phyloP scores from a whole-genome alignment of 2,113 vertebrate genomes.

The Abramis brama region DNA sequence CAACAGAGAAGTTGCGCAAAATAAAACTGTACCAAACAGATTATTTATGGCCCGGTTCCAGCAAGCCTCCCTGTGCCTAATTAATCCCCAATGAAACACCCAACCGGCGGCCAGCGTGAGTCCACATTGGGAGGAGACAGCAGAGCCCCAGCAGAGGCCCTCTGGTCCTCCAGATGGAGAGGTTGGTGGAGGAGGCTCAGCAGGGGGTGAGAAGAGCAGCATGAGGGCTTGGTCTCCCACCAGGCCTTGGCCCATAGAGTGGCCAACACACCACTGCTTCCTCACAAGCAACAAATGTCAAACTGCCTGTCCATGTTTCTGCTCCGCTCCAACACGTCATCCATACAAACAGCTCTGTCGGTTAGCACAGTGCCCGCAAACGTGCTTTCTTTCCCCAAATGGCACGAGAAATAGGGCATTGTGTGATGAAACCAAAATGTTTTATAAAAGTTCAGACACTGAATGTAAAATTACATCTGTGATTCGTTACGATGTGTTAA shows the following conservation, averaged over 20 bases:
- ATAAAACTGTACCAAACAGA: constrained; percentile 25
- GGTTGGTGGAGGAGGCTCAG: constrained; percentile 30
- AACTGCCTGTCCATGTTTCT: constrained; percentile 49
- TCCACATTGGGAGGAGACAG: constrained; percentile 14
- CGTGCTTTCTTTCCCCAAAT: neutral
- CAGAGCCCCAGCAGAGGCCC: constrained; percentile 39
- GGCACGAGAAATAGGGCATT: neutral
- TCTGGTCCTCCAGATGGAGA: constrained; percentile 57
- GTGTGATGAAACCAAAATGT: neutral
- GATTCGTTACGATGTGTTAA: neutral
- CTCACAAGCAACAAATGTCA: constrained; percentile 58
- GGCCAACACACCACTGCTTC: constrained; percentile 47
- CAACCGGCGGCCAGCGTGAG: constrained; percentile 24
- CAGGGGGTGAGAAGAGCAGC: constrained; percentile 31
- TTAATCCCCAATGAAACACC: constrained; percentile 56
- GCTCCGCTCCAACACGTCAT: constrained; percentile 39
- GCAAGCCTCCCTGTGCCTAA: constrained; percentile 44
- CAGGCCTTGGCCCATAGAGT: constrained; percentile 16
- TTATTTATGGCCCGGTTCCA: constrained; percentile 31
- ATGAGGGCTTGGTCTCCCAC: constrained; percentile 31
- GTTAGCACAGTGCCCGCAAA: constrained; percentile 1
- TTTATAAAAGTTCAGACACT: constrained; percentile 14
- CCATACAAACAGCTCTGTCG: constrained; percentile 48
- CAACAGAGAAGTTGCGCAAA: constrained; percentile 9
- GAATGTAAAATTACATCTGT: neutral